phyloP scores from a whole-genome alignment of 2,888 invertebrate species.

The Melolontha melolontha region DNA sequence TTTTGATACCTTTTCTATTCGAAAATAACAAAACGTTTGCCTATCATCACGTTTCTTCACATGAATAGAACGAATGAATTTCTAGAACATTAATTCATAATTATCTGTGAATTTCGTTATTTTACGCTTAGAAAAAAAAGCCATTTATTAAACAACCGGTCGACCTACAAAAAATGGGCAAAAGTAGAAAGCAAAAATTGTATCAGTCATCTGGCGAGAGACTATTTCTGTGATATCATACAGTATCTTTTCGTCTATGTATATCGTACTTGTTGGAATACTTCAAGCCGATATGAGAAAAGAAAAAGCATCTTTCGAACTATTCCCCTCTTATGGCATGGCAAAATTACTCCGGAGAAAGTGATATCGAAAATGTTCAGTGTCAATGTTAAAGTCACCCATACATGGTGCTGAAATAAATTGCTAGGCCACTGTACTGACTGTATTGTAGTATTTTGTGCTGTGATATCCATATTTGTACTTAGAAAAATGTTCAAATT shows the following conservation, averaged over 20 bases:
- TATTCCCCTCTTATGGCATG: conserved; percentile 10
- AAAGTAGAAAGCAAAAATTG: conserved; percentile 16
- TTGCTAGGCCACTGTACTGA: conserved; percentile 1
- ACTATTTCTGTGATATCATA: not conserved
- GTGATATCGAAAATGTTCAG: conserved; percentile 59
- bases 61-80: too few species aligned
- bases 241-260: not conserved
- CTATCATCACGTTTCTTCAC: too few species aligned
- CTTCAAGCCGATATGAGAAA: not conserved
- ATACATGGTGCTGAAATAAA: conserved; percentile 53
- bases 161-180: not conserved
- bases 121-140: too few species aligned
- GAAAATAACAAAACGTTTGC: too few species aligned
- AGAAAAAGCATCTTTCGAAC: conserved; percentile 17
- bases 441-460: conserved; percentile 25
- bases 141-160: not conserved
- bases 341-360: conserved; percentile 55
- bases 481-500: conserved; percentile 24
- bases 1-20: too few species aligned
- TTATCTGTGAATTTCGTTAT: too few species aligned
- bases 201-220: conserved; percentile 3
- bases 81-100: too few species aligned
- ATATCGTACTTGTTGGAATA: too few species aligned
- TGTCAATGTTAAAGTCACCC: conserved; percentile 60
- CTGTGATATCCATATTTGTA: conserved; percentile 13